Percentiles rank a stretch among this genome's conserved stretches.
phyloP scores from a whole-genome alignment of 37 sponge, comb jelly and placozoan species.

The Bolinopsis microptera region DNA sequence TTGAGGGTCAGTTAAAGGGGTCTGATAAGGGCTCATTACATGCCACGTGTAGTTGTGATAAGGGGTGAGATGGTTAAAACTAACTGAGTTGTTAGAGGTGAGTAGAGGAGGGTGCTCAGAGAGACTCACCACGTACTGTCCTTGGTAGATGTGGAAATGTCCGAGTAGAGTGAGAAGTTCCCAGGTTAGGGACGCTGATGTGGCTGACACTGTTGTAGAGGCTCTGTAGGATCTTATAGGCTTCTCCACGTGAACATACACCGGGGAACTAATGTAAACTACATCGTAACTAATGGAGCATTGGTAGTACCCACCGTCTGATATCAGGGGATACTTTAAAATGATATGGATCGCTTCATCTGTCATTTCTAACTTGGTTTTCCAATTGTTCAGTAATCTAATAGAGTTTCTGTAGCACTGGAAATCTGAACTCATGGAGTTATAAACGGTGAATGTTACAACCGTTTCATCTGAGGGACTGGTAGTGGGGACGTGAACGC shows the following conservation, averaged over 20 bases:
- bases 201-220: neutral
- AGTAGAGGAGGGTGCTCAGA: neutral
- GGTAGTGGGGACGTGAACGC: neutral
- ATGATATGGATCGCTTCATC: neutral
- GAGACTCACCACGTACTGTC: neutral
- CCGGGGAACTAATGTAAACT: neutral
- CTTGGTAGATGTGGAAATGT: neutral
- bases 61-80: neutral
- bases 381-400: neutral
- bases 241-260: neutral
- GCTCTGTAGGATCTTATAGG: neutral
- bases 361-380: neutral
- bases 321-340: neutral
- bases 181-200: neutral
- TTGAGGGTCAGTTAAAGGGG: neutral
- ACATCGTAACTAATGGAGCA: constrained; percentile 12
- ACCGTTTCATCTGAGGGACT: neutral
- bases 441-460: neutral
- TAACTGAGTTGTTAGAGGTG: neutral
- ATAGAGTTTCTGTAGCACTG: neutral
- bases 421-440: neutral
- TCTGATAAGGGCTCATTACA: neutral
- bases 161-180: neutral
- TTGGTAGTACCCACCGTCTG: constrained; percentile 42
- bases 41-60: constrained; percentile 28